Evolutionary conservation across 2,797 vertebrate genomes (phyloP), one percentile per base, ranked within the genome.

Genomic region (Dendrocincla fuliginosa): DNA sequence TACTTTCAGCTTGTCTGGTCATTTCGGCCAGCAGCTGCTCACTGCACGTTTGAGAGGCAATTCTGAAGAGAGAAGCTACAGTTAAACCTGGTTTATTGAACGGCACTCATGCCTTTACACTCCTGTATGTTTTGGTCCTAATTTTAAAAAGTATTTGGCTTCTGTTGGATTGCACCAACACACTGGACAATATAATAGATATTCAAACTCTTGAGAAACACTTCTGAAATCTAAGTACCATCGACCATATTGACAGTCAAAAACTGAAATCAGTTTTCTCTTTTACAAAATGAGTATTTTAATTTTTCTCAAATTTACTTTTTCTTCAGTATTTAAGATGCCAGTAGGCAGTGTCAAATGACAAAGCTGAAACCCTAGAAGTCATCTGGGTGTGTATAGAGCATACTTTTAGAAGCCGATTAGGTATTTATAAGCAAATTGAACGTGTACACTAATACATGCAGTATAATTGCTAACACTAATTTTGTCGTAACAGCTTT

Each of bases 401-500:
- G 68, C 60, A 41, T 95, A 83, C 78, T 88, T 95, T 95, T 91
- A 95, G 91, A 95, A 78, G 89, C 94, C 89, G 10, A 92, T 94
- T 96, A 97, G 80, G 86, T 93, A 89, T 71, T 96, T 76, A 95
- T 95, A 87, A 96, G 93, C 94, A 95, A 96, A 96, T 95, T 94
- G 94, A 94, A 97, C 96, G 92, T 95, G 91, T 96, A 97, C 95
- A 97, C 67, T 96, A 89, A 94, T 84, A 96, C 98, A 98, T 98
- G 98, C 98, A 97, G 94, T 97, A 96, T 96, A 97, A 97, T 97
- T 98, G 95, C 91, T 97, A 96, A 97, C 81, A 96, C 63, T 96
- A 93, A 61, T 83, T 95, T 96, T 95, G 89, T 97, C 96, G 94
- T 89, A 97, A 96, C 82, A 97, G 92, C 87, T 97, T 94, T 94